Percentiles rank a stretch among this genome's conserved stretches.
Conservation (phyloP, 2,113 vertebrate species). For the Podarcis muralis region DNA sequence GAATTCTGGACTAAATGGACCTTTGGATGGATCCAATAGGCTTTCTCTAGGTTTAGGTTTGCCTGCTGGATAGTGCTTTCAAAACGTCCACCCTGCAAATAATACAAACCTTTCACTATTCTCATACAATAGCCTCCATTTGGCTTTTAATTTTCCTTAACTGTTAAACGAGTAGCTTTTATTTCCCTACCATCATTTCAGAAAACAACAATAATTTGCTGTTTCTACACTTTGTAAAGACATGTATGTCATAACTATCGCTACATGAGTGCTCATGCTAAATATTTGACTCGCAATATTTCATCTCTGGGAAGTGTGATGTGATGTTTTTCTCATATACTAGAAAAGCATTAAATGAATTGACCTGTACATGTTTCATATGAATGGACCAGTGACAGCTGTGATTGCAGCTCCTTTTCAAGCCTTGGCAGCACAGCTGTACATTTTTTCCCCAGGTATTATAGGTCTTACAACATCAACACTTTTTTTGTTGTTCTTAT, state of each 20-base stretch:
- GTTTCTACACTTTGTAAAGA: conserved; percentile 3
- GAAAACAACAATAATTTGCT: neutral
- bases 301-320: conserved; percentile 35
- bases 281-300: conserved; percentile 27
- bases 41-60: no score
- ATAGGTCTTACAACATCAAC: conserved; percentile 25
- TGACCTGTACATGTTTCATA: conserved; percentile 64
- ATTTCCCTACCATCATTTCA: neutral
- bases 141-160: neutral
- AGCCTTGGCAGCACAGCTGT: conserved; percentile 49
- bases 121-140: neutral
- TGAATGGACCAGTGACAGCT: conserved; percentile 59
- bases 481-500: conserved; percentile 36
- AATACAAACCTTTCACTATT: neutral
- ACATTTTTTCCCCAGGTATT: conserved; percentile 25
- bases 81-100: neutral
- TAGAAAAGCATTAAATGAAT: conserved; percentile 59
- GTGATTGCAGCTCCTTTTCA: conserved; percentile 47
- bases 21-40: no score
- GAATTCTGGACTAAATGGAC: no score
- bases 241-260: conserved; percentile 23
- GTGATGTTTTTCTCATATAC: conserved; percentile 21
- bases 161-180: neutral
- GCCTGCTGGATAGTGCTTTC: neutral
- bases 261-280: conserved; percentile 47